A percentile compares a stretch with the other conserved stretches of the same genome.
phyloP scores from a whole-genome alignment of 2,888 invertebrate species.

The Diadromus collaris region DNA sequence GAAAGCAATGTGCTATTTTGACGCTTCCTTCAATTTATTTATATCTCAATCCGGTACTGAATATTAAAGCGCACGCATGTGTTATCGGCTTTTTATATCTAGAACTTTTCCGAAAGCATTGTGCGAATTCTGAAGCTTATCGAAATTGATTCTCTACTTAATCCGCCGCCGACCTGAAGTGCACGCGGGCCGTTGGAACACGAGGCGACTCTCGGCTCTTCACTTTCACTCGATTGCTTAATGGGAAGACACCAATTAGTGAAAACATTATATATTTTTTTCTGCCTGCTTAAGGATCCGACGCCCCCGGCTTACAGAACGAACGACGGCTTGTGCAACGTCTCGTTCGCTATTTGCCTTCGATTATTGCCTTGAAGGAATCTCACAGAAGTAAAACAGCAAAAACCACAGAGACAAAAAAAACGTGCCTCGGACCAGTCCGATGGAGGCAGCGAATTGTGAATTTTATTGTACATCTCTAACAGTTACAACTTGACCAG shows the following conservation, averaged over 20 bases:
- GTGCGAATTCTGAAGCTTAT: no score
- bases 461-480: no score
- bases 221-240: slow-evolving; percentile 55
- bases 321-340: slow-evolving; percentile 36
- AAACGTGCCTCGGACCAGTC: not conserved
- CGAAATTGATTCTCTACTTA: no score
- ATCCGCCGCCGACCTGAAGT: no score
- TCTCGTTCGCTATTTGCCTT: slow-evolving; percentile 37
- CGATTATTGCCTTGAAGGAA: slow-evolving; percentile 43
- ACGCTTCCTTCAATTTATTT: not conserved
- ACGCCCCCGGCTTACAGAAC: slow-evolving; percentile 5
- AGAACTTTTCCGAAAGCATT: no score
- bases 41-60: not conserved
- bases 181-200: not conserved
- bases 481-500: no score
- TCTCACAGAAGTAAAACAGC: slow-evolving; percentile 25
- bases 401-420: slow-evolving; percentile 7
- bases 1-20: not conserved
- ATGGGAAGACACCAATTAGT: slow-evolving; percentile 49
- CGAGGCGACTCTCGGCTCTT: not conserved
- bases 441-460: not conserved
- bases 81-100: no score
- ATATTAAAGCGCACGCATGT: not conserved
- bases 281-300: slow-evolving; percentile 13
- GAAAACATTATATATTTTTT: slow-evolving; percentile 21